These are phyloP conservation scores for Ips typographus DNA, from an alignment of 1,140 invertebrate genomes.

Conservation along the genomic window DNA sequence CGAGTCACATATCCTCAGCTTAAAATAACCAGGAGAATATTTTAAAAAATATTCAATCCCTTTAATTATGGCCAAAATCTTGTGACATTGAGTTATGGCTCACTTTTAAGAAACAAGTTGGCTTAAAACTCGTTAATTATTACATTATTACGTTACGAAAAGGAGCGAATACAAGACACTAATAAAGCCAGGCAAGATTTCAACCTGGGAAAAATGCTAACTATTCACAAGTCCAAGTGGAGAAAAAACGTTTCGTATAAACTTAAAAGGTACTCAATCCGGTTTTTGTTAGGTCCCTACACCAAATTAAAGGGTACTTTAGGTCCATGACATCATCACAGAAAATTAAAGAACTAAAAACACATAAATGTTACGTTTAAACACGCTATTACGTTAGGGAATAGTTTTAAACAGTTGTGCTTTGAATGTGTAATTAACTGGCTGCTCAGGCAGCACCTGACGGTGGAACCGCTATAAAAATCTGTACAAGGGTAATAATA, in stretches of 20 bases:
- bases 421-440: background rate
- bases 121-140: background rate
- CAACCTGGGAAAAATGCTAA: too few species aligned
- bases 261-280: background rate
- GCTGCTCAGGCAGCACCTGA: background rate
- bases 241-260: background rate
- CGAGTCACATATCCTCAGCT: too few species aligned
- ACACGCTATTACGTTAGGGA: background rate
- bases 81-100: background rate
- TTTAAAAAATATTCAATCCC: background rate
- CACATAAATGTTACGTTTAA: background rate
- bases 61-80: background rate
- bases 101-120: background rate
- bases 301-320: background rate
- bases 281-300: background rate
- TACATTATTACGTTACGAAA: background rate
- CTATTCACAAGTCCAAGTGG: too few species aligned
- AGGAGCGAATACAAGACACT: background rate
- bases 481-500: conserved; percentile 2
- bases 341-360: background rate
- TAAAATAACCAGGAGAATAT: too few species aligned
- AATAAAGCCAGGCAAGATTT: too few species aligned
- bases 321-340: background rate
- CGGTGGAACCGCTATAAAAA: conserved; percentile 1
- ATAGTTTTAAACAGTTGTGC: background rate